Evolutionary conservation across 1,140 invertebrate genomes (phyloP).

Genomic region (Macrostomum lignano): DNA sequence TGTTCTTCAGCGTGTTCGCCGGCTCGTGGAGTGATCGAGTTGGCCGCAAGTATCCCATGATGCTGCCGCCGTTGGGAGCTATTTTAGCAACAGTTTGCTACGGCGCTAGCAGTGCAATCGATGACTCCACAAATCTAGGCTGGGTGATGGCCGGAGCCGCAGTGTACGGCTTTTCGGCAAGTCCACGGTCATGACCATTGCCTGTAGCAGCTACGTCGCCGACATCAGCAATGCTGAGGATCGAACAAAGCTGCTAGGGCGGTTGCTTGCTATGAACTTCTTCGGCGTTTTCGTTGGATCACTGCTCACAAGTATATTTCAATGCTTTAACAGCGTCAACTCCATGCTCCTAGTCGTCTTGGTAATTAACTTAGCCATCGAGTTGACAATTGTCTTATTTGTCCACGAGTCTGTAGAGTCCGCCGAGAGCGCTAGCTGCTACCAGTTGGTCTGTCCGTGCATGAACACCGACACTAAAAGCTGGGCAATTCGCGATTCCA

Average conservation of each 20-base stretch:
- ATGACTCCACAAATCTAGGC: slow-evolving; percentile 9
- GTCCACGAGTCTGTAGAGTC: background rate
- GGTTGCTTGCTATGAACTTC: slow-evolving; percentile 22
- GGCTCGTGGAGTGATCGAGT: slow-evolving; percentile 23
- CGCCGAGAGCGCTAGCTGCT: slow-evolving; percentile 6
- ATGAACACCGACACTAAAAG: background rate
- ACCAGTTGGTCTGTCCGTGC: slow-evolving; percentile 1
- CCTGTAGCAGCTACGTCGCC: slow-evolving; percentile 20
- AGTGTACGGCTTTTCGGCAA: slow-evolving; percentile 15
- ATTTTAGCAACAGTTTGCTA: slow-evolving; percentile 16
- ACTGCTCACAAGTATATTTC: slow-evolving; percentile 14
- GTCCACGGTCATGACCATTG: slow-evolving; percentile 23
- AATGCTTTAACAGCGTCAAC: slow-evolving; percentile 12
- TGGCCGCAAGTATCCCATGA: slow-evolving; percentile 23
- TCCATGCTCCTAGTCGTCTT: slow-evolving; percentile 13
- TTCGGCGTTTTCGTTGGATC: slow-evolving; percentile 21
- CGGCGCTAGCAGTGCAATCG: slow-evolving; percentile 14
- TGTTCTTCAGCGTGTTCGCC: slow-evolving; percentile 19
- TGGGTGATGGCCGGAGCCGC: slow-evolving; percentile 14
- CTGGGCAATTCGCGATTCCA: no score
- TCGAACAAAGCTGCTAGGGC: slow-evolving; percentile 14
- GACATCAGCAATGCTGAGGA: slow-evolving; percentile 15
- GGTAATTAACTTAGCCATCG: slow-evolving; percentile 10
- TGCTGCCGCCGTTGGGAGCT: slow-evolving; percentile 18
- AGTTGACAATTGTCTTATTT: slow-evolving; percentile 11